Conservation (phyloP, 2,888 invertebrate species). For the Gibbula magus region DNA sequence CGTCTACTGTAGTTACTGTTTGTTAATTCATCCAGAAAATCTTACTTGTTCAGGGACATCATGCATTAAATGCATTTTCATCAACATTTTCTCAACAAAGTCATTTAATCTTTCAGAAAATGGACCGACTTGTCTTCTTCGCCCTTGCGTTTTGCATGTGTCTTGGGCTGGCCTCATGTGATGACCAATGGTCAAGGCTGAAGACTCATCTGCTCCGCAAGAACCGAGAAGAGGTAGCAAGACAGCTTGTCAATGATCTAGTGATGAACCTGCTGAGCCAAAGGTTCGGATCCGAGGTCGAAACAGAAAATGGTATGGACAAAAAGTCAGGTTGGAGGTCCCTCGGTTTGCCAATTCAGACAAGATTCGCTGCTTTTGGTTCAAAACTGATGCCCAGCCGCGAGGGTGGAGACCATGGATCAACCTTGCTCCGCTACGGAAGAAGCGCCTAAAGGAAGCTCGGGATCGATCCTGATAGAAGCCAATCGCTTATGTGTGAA, state of each 20-base stretch:
- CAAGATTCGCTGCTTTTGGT: slow-evolving; percentile 44
- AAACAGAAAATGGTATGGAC: neutral
- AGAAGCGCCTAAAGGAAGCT: slow-evolving; percentile 19
- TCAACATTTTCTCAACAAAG: neutral
- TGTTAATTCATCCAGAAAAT: too few relatives aligned
- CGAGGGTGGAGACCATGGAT: slow-evolving; percentile 34
- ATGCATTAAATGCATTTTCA: neutral
- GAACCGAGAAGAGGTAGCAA: neutral
- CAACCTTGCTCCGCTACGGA: slow-evolving; percentile 41
- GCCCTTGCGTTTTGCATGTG: neutral
- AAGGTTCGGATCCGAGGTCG: neutral
- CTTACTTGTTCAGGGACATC: too few relatives aligned
- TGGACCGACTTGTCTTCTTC: neutral
- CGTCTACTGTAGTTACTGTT: too few relatives aligned
- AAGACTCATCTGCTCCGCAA: neutral
- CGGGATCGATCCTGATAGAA: neutral
- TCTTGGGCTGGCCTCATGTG: neutral
- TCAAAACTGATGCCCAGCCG: slow-evolving; percentile 41
- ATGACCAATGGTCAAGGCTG: neutral
- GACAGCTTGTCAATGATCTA: neutral
- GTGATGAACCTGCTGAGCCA: neutral
- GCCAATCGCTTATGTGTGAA: neutral
- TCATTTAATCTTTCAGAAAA: neutral
- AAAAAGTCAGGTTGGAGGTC: slow-evolving; percentile 8
- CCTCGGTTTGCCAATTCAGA: slow-evolving; percentile 34